Percentiles rank a stretch among this genome's conserved stretches.
Evolutionary conservation across 2,797 vertebrate species (phyloP).

Genomic region (Synaphobranchus kaupii): DNA sequence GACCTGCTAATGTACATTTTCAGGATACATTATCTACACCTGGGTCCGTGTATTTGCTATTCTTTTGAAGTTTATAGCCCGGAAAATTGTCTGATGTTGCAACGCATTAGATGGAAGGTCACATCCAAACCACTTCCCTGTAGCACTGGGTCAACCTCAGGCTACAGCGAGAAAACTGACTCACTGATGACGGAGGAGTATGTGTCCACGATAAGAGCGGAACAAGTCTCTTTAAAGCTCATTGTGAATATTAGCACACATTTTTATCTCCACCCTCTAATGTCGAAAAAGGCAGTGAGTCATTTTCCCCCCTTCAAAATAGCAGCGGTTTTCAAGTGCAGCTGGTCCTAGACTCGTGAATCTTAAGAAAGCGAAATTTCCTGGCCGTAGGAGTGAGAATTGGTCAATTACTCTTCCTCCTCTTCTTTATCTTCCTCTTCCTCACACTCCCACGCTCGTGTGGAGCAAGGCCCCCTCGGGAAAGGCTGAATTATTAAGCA

Average conservation of each 20-base stretch:
- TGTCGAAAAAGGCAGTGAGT: background rate
- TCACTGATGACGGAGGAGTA: background rate
- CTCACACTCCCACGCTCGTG: background rate
- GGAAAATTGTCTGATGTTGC: conserved; percentile 67
- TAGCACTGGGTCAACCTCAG: background rate
- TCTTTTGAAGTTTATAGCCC: conserved; percentile 73
- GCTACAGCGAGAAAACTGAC: background rate
- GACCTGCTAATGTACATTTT: conserved; percentile 63
- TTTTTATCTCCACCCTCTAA: background rate
- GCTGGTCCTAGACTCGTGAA: background rate
- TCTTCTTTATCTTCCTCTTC: background rate
- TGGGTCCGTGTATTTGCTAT: conserved; percentile 18
- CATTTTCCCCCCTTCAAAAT: background rate
- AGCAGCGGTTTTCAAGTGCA: background rate
- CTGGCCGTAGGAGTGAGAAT: background rate
- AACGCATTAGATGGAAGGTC: conserved; percentile 70
- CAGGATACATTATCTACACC: conserved; percentile 27
- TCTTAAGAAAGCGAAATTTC: background rate
- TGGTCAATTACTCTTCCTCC: background rate
- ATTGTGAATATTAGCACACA: conserved; percentile 8
- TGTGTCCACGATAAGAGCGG: background rate
- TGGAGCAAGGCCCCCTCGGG: background rate
- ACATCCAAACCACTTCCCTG: background rate
- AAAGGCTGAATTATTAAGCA: background rate
- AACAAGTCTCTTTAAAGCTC: conserved; percentile 6